phyloP scores from a whole-genome alignment of 2,888 invertebrate genomes.

The Tholera decimalis region DNA sequence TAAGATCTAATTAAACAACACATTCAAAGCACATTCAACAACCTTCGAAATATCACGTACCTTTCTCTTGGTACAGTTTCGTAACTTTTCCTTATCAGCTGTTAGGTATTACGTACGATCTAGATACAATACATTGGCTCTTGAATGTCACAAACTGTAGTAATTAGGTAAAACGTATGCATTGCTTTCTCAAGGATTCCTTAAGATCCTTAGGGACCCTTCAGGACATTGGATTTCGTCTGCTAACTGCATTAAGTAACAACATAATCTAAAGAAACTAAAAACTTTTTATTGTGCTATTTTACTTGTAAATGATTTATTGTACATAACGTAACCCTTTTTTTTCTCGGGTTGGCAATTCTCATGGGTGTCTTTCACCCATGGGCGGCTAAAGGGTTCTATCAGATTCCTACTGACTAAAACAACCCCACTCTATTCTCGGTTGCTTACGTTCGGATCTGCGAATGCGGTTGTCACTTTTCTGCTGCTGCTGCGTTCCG shows the following conservation, averaged over 20 bases:
- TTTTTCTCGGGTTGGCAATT: no score
- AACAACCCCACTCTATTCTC: no score
- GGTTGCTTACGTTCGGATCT: no score
- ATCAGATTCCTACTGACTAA: no score
- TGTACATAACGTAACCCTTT: neutral
- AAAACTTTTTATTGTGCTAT: neutral
- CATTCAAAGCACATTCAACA: constrained; percentile 11
- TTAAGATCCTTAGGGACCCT: no score
- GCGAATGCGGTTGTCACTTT: no score
- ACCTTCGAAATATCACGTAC: constrained; percentile 69
- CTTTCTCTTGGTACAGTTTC: constrained; percentile 25
- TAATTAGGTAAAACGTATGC: neutral
- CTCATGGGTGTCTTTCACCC: no score
- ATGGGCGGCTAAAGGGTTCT: no score
- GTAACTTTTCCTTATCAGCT: neutral
- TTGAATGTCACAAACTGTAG: neutral
- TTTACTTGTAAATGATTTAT: neutral
- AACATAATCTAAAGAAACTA: neutral
- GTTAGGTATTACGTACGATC: neutral
- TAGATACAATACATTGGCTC: neutral
- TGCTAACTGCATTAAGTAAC: neutral
- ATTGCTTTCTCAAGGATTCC: neutral
- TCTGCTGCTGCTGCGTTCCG: no score
- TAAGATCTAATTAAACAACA: neutral
- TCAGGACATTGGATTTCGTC: neutral